Conservation (phyloP, 2,888 invertebrate genomes). For the Crossocerus cetratus region DNA sequence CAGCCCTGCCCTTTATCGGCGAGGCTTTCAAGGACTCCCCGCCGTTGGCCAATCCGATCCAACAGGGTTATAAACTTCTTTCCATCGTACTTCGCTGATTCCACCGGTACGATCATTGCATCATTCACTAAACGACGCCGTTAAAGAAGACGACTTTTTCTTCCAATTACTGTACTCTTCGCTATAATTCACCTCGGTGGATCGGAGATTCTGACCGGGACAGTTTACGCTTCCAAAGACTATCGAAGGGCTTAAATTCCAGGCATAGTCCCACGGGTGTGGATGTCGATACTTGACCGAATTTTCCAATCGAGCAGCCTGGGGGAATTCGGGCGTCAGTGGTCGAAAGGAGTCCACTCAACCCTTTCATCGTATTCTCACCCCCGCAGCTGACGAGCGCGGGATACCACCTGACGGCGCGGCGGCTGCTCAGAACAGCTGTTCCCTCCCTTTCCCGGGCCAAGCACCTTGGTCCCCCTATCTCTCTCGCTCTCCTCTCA, state of each 20-base stretch:
- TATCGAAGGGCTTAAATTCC: not conserved
- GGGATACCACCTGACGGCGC: constrained; percentile 70
- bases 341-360: constrained; percentile 33
- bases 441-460: constrained; percentile 53
- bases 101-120: too few relatives aligned
- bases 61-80: not conserved
- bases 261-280: constrained; percentile 38
- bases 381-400: constrained; percentile 71
- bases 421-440: constrained; percentile 64
- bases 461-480: constrained; percentile 32
- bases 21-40: not conserved
- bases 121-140: too few relatives aligned
- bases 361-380: constrained; percentile 66
- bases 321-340: constrained; percentile 36
- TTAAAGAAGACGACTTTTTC: too few relatives aligned
- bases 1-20: not conserved
- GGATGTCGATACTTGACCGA: constrained; percentile 13
- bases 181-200: too few relatives aligned
- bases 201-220: too few relatives aligned
- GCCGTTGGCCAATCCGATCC: not conserved
- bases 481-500: not conserved
- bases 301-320: constrained; percentile 42
- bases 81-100: too few relatives aligned
- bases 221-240: too few relatives aligned
- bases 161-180: too few relatives aligned